These are phyloP conservation scores for Orussus abietinus DNA, from an alignment of 1,140 invertebrate genomes.

Conservation along the genomic window DNA sequence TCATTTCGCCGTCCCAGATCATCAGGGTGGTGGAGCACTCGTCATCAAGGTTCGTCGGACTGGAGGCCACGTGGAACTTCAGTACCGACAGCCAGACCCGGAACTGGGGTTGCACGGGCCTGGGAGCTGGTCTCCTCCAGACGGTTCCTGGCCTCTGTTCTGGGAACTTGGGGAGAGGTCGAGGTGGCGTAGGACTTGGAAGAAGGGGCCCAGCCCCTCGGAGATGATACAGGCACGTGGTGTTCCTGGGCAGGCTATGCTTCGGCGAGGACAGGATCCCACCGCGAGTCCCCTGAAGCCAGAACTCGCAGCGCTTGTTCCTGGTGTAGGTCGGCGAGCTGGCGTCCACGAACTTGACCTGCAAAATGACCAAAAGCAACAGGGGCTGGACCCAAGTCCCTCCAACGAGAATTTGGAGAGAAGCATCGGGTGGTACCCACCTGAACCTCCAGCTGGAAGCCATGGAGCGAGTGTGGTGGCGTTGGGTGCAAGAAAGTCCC, in stretches of 20 bases:
- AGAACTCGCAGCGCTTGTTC: conserved; percentile 83
- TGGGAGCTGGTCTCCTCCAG: conserved; percentile 58
- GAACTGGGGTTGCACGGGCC: conserved; percentile 62
- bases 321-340: conserved; percentile 74
- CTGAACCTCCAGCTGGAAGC: conserved; percentile 83
- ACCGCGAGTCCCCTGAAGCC: conserved; percentile 72
- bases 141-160: conserved; percentile 56
- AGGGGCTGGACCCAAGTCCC: conserved; percentile 66
- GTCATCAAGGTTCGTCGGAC: conserved; percentile 58
- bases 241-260: conserved; percentile 79
- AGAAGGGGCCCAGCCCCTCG: conserved; percentile 58
- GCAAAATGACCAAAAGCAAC: conserved; percentile 19
- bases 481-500: conserved; percentile 80
- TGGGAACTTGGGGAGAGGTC: conserved; percentile 60
- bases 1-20: conserved; percentile 79
- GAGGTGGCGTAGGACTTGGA: conserved; percentile 56
- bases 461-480: conserved; percentile 72
- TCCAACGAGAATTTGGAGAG: conserved; percentile 68
- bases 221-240: conserved; percentile 81
- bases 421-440: conserved; percentile 49
- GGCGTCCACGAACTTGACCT: conserved; percentile 79
- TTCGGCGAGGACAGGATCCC: conserved; percentile 75
- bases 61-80: conserved; percentile 73
- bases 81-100: conserved; percentile 83
- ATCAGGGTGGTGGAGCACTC: conserved; percentile 75